A percentile compares a stretch with the other conserved stretches of the same genome.
These are phyloP conservation scores for Monoplex corrugatus DNA, from an alignment of 2,888 invertebrate species.

Conservation along the genomic window DNA sequence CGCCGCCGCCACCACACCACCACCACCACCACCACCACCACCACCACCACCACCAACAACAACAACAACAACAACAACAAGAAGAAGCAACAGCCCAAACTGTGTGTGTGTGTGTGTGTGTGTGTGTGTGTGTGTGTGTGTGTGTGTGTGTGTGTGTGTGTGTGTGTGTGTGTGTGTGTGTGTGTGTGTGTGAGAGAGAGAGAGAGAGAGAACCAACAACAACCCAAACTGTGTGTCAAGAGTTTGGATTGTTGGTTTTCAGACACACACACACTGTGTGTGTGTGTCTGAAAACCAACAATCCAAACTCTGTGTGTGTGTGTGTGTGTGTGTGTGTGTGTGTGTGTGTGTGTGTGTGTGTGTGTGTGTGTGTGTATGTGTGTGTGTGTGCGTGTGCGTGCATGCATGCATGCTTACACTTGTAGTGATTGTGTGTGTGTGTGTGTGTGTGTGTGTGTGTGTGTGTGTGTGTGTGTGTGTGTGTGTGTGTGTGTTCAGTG, in stretches of 20 bases:
- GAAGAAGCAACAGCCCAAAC: neutral
- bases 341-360: conserved; percentile 27
- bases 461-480: neutral
- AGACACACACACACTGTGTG: neutral
- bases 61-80: neutral
- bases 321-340: conserved; percentile 3
- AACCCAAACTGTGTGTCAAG: neutral
- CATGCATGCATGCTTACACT: neutral
- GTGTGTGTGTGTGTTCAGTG: neutral
- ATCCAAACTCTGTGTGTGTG: neutral
- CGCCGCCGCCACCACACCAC: too few relatives aligned
- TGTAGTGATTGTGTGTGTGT: neutral
- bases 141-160: conserved; percentile 35
- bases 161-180: neutral
- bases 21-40: too few relatives aligned
- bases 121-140: conserved; percentile 36
- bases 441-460: neutral
- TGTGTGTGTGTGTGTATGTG: neutral
- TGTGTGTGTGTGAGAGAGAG: neutral
- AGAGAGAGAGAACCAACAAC: neutral
- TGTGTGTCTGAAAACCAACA: neutral
- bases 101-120: conserved; percentile 27
- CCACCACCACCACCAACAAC: too few relatives aligned
- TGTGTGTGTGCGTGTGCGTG: neutral
- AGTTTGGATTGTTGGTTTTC: neutral